Percentiles rank a stretch among this genome's conserved stretches.
Conservation (phyloP, 2,797 vertebrate genomes). For the Xiphorhynchus erythropygius region DNA sequence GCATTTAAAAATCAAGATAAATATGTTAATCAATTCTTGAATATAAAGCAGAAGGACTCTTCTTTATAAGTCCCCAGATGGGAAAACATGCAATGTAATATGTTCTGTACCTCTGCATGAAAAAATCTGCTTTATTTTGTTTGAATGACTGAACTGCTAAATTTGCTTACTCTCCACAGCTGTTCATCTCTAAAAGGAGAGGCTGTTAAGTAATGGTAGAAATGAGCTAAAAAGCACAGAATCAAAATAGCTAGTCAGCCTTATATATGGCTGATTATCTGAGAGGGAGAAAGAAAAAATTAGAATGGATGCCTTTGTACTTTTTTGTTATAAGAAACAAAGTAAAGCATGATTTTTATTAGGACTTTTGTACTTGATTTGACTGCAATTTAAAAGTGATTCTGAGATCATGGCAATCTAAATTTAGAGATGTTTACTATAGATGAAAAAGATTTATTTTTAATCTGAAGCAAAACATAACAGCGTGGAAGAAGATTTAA, state of each 20-base stretch:
- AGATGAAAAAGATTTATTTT: conserved; percentile 6
- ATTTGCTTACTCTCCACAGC: not conserved
- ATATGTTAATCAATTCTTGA: not conserved
- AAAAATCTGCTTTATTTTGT: not conserved
- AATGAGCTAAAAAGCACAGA: not conserved
- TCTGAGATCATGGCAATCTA: not conserved
- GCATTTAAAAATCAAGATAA: not conserved
- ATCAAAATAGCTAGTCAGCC: not conserved
- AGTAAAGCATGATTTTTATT: not conserved
- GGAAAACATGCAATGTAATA: not conserved
- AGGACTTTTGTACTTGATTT: not conserved
- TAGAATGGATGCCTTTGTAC: not conserved
- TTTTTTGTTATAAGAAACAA: not conserved
- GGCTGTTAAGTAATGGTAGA: not conserved
- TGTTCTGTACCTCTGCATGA: not conserved
- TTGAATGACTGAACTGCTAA: not conserved
- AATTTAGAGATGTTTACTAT: not conserved
- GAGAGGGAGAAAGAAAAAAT: not conserved
- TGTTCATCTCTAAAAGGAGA: not conserved
- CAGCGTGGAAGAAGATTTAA: not conserved
- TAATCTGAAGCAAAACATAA: not conserved
- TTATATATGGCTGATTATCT: not conserved
- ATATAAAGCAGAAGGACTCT: not conserved
- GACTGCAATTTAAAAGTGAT: not conserved
- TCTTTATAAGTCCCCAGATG: not conserved